phyloP scores from a whole-genome alignment of 2,888 invertebrate species.

The Itoplectis maculator region DNA sequence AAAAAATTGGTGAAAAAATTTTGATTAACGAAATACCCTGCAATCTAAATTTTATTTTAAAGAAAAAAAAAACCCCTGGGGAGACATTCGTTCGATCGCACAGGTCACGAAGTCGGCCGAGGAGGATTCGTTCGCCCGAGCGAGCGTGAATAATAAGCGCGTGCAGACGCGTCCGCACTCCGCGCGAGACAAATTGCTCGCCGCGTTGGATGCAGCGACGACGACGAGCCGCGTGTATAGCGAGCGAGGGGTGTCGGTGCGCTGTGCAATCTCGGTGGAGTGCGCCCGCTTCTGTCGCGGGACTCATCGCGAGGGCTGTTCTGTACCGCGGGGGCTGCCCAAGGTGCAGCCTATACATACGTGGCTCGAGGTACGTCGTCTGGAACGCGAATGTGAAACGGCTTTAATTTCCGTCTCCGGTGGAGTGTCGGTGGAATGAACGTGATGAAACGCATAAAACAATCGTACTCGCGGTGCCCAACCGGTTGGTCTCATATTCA shows the following conservation, averaged over 20 bases:
- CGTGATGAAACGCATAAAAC: slow-evolving; percentile 41
- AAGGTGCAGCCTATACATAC: no score
- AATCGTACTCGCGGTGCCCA: not conserved
- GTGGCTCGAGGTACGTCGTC: slow-evolving; percentile 2
- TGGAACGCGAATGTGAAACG: slow-evolving; percentile 53
- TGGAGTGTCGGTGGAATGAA: slow-evolving; percentile 50
- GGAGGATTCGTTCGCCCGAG: slow-evolving; percentile 41
- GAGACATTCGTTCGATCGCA: slow-evolving; percentile 3
- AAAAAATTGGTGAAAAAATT: no score
- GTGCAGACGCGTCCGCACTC: slow-evolving; percentile 23
- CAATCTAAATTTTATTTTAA: not conserved
- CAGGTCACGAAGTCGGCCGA: not conserved
- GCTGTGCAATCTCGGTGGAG: slow-evolving; percentile 55
- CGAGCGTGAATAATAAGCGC: slow-evolving; percentile 51
- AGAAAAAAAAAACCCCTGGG: not conserved
- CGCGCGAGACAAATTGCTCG: slow-evolving; percentile 52
- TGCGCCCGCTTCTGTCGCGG: slow-evolving; percentile 1
- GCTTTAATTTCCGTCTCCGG: slow-evolving; percentile 64
- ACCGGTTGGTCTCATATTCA: slow-evolving; percentile 10
- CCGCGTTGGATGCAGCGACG: not conserved
- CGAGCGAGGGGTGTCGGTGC: no score
- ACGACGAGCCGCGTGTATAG: not conserved
- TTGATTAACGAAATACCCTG: no score
- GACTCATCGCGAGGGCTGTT: no score
- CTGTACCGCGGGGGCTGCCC: no score